These are phyloP conservation scores for Elephantulus edwardii DNA, from an alignment of 2,113 vertebrate genomes.

Conservation along the genomic window DNA sequence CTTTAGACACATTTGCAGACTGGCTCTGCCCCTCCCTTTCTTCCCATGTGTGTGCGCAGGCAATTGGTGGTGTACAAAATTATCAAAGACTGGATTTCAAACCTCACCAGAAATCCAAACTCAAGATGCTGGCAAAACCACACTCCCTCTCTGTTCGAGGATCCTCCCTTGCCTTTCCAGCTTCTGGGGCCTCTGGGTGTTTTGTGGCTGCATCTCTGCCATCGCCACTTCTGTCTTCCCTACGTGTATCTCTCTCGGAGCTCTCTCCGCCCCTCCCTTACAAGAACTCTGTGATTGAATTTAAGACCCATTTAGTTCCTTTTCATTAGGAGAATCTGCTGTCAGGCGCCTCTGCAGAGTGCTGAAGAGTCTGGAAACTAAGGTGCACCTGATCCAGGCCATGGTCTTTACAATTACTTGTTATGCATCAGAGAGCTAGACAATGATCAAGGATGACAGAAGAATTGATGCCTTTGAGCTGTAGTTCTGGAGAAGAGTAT, in stretches of 20 bases:
- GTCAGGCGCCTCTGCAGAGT: no score
- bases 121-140: not conserved
- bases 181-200: not conserved
- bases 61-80: not conserved
- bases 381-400: no score
- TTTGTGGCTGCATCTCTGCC: not conserved
- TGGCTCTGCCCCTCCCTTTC: rapidly evolving
- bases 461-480: no score
- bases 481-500: no score
- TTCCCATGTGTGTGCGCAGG: no score
- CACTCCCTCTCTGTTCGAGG: not conserved
- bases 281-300: not conserved
- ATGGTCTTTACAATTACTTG: no score
- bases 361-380: no score
- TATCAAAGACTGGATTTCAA: not conserved
- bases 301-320: not conserved
- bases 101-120: not conserved
- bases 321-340: no score
- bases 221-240: not conserved
- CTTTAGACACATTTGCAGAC: rapidly evolving
- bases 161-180: not conserved
- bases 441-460: no score
- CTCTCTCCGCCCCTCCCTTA: not conserved
- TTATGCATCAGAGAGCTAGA: no score
- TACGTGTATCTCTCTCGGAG: not conserved